phyloP scores from a whole-genome alignment of 2,888 invertebrate genomes.

The Choreutis nemorana region DNA sequence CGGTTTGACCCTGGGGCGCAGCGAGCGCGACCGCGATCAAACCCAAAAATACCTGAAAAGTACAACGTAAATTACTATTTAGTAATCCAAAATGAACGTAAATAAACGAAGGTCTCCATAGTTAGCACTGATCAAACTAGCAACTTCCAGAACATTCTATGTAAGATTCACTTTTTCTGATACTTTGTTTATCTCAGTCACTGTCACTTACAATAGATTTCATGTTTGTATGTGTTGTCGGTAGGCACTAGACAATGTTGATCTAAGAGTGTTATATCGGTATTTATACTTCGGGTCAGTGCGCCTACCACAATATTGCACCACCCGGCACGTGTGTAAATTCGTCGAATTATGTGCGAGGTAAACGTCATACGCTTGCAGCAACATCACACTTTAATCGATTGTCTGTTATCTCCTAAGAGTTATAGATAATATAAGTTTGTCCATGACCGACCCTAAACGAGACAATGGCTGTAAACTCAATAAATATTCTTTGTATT shows the following conservation, averaged over 20 bases:
- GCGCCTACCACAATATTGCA: constrained; percentile 56
- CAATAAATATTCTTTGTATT: too few relatives aligned
- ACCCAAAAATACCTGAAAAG: constrained; percentile 49
- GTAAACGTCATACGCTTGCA: constrained; percentile 17
- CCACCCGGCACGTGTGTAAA: constrained; percentile 47
- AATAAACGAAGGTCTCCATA: constrained; percentile 3
- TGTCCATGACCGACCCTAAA: too few relatives aligned
- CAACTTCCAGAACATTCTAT: background rate
- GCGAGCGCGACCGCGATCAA: constrained; percentile 40
- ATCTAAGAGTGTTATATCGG: constrained; percentile 48
- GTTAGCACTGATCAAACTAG: constrained; percentile 3
- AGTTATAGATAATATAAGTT: too few relatives aligned
- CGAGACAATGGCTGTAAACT: too few relatives aligned
- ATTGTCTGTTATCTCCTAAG: constrained; percentile 1
- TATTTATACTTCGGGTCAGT: constrained; percentile 46
- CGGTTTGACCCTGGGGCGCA: constrained; percentile 38
- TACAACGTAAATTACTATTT: constrained; percentile 4
- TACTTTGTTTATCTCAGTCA: constrained; percentile 14
- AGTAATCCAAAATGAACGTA: background rate
- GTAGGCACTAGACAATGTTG: constrained; percentile 57
- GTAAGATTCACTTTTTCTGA: background rate
- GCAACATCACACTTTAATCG: constrained; percentile 14
- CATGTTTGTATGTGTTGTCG: constrained; percentile 51
- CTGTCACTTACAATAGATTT: constrained; percentile 57
- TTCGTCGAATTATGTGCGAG: constrained; percentile 41